Base-by-base conservation (phyloP, 2,113 vertebrate genomes). In the Prinia subflava region DNA sequence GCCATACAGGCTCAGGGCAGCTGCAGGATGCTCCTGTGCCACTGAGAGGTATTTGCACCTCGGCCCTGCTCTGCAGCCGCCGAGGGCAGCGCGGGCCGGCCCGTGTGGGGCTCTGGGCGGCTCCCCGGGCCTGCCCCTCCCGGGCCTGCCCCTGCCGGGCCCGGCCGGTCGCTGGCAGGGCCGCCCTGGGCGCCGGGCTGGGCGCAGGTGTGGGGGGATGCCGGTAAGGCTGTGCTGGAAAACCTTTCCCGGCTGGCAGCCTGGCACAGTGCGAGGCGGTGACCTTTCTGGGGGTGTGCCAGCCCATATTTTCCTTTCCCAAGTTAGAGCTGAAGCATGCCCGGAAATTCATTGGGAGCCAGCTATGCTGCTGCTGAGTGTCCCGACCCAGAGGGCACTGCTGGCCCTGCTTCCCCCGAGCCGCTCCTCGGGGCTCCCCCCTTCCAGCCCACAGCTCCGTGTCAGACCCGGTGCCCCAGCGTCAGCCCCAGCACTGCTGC, bases 81-180 rank as follows among this genome's bases (percentile, higher is more conserved):
- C 4, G 0, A 39, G 28, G 4, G 27, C 2, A 3, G 19, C 1
- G 1, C n/a, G 9, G 47, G 15, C 27, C 6, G 7, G 5, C 24
- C 62, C 1, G 1, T 21, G 30, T 5, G 62, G 19, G 15, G 1
- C 16, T 55, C 8, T 1, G 49, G 63, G 31, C 3, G 0, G 12
- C 50, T 55, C 4, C 1, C 4, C 49, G 2, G 68, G 42, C 42
- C 42, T 15, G 42, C 42, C 42, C 42, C 42, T 13, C 16, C 44
- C 18, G 44, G 44, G 44, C 44, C 44, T 46, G 44, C 19, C 15
- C 42, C 42, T 15, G 33, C 63, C 3, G 63, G 28, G 22, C 39
- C 52, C 12, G 1, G n/a, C 39, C 1, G 0, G 4, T 8, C 0
- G 1, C 2, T 13, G 5, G 0, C 31, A 3, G 47, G 30, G 18